Percentiles rank a stretch among this genome's conserved stretches.
phyloP scores from a whole-genome alignment of 2,888 invertebrate species.

The Eudasyphora cyanicolor region DNA sequence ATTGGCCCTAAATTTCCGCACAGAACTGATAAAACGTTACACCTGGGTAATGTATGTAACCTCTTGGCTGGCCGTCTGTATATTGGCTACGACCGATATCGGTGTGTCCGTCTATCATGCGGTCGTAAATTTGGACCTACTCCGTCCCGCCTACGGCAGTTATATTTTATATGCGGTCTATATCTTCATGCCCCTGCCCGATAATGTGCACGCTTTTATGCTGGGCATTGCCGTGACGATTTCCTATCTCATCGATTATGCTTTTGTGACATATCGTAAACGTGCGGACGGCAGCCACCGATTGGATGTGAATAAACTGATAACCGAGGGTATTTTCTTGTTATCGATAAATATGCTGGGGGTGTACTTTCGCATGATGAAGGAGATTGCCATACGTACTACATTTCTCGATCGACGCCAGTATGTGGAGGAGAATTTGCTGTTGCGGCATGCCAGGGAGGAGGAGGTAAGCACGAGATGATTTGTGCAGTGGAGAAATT shows the following conservation, averaged over 20 bases:
- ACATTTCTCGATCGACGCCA: conserved; percentile 93
- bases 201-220: conserved; percentile 86
- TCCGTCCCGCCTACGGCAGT: conserved; percentile 87
- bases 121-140: conserved; percentile 80
- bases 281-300: conserved; percentile 71
- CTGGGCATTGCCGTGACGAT: conserved; percentile 86
- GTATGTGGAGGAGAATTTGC: conserved; percentile 91
- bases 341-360: conserved; percentile 90
- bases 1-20: conserved; percentile 77
- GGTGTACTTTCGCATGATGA: conserved; percentile 92
- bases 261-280: conserved; percentile 81
- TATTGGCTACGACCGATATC: conserved; percentile 83
- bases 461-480: conserved; percentile 90
- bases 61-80: conserved; percentile 80
- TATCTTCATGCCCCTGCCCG: conserved; percentile 90
- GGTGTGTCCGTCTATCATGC: conserved; percentile 85
- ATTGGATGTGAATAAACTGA: conserved; percentile 78
- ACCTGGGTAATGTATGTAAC: conserved; percentile 78
- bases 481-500: neutral
- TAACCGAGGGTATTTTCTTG: conserved; percentile 83
- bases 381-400: conserved; percentile 91
- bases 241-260: conserved; percentile 84
- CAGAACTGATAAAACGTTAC: conserved; percentile 76
- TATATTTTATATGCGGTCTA: conserved; percentile 89
- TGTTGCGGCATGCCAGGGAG: conserved; percentile 90